Conservation (phyloP, 2,797 vertebrate species). For the Geotrypetes seraphini region DNA sequence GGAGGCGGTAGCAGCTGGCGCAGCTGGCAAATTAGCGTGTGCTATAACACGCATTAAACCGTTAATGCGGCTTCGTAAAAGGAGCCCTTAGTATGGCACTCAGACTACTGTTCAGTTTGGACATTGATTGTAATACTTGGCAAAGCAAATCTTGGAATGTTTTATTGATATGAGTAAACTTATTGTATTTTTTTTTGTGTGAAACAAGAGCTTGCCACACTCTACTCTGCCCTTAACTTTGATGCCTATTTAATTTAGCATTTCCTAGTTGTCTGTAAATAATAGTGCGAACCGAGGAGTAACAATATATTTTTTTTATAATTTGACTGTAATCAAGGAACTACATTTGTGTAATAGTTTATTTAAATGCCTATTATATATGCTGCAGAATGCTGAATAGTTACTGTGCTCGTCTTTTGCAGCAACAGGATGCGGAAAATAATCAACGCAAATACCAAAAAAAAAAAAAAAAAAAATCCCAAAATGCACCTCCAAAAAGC, state of each 20-base stretch:
- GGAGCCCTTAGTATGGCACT: constrained; percentile 63
- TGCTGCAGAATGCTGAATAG: constrained; percentile 28
- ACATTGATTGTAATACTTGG: constrained; percentile 54
- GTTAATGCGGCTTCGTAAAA: too few species aligned
- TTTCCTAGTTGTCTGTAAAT: constrained; percentile 60
- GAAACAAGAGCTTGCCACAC: constrained; percentile 47
- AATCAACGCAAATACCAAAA: too few species aligned
- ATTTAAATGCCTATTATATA: constrained; percentile 33
- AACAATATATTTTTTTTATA: constrained; percentile 71
- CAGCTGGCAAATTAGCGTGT: too few species aligned
- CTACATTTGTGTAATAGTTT: constrained; percentile 29
- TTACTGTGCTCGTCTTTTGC: too few species aligned
- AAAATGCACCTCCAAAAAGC: too few species aligned
- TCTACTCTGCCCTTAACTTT: constrained; percentile 41
- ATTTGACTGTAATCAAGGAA: constrained; percentile 50
- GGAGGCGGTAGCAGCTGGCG: too few species aligned
- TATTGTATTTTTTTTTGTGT: constrained; percentile 63
- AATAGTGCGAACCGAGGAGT: constrained; percentile 60
- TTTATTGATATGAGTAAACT: constrained; percentile 50
- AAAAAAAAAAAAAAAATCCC: too few species aligned
- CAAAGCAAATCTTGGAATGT: constrained; percentile 54
- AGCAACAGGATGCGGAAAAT: too few species aligned
- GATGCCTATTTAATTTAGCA: constrained; percentile 45
- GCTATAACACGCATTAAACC: too few species aligned
- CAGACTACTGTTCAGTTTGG: constrained; percentile 55